These are phyloP conservation scores for Agapostemon virescens DNA, from an alignment of 2,888 invertebrate genomes.

Conservation along the genomic window DNA sequence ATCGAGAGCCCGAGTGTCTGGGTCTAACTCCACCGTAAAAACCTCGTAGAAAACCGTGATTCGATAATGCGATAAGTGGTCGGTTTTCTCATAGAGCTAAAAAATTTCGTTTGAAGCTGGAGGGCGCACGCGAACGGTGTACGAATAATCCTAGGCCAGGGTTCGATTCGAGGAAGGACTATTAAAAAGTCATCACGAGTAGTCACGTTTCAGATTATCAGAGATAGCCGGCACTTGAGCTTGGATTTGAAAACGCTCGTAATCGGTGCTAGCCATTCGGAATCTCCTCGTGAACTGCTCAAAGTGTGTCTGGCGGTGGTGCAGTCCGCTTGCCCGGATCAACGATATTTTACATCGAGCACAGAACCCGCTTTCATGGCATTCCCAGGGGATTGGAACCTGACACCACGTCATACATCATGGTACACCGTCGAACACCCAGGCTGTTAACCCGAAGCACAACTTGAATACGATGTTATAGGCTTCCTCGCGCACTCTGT, in stretches of 20 bases:
- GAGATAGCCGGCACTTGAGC: slow-evolving; percentile 31
- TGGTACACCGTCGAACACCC: slow-evolving; percentile 72
- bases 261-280: slow-evolving; percentile 48
- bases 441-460: slow-evolving; percentile 70
- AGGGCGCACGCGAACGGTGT: background rate
- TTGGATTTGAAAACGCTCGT: slow-evolving; percentile 38
- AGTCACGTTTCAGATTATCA: slow-evolving; percentile 33
- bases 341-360: slow-evolving; percentile 71
- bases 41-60: background rate
- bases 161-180: background rate
- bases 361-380: slow-evolving; percentile 71
- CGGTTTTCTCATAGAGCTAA: background rate
- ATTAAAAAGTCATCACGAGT: slow-evolving; percentile 28
- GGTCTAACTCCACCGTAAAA: background rate
- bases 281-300: slow-evolving; percentile 36
- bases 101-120: background rate
- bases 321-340: slow-evolving; percentile 55
- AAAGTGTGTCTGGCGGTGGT: slow-evolving; percentile 55
- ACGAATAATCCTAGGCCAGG: background rate
- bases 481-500: slow-evolving; percentile 63
- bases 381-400: slow-evolving; percentile 71
- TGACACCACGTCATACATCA: slow-evolving; percentile 72
- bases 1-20: background rate
- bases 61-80: background rate
- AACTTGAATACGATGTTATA: slow-evolving; percentile 70